Conservation (phyloP, 2,113 vertebrate species). For the Varanus komodoensis region DNA sequence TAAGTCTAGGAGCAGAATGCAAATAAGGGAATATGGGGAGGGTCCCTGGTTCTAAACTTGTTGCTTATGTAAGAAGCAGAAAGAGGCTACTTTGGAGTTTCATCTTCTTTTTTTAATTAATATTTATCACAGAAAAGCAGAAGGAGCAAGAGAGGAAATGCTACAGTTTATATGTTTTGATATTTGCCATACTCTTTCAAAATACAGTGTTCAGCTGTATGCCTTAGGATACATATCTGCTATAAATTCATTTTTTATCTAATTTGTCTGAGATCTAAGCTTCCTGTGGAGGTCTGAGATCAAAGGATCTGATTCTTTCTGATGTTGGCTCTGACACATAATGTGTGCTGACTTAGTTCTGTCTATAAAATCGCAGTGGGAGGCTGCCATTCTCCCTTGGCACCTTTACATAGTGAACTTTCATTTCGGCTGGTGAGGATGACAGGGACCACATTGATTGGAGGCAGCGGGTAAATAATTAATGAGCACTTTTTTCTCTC, state of each 20-base stretch:
- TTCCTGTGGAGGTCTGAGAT: constrained; percentile 96
- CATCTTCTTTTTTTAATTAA: constrained; percentile 72
- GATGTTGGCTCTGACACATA: constrained; percentile 94
- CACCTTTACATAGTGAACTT: constrained; percentile 83
- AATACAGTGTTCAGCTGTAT: constrained; percentile 77
- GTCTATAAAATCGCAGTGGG: constrained; percentile 89
- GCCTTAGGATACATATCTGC: constrained; percentile 87
- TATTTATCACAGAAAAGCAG: constrained; percentile 68
- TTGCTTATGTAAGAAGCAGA: constrained; percentile 65
- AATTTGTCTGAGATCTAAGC: constrained; percentile 98
- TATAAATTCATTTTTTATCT: constrained; percentile 99
- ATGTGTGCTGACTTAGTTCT: constrained; percentile 96
- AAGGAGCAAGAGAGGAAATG: constrained; percentile 69
- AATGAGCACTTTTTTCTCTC: constrained; percentile 66
- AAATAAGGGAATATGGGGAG: constrained; percentile 31
- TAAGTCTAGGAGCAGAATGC: constrained; percentile 29
- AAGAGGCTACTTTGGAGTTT: constrained; percentile 55
- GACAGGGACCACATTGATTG: constrained; percentile 79
- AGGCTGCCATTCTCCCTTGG: constrained; percentile 78
- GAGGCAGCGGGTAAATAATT: constrained; percentile 82
- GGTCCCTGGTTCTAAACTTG: constrained; percentile 33
- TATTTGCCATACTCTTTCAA: constrained; percentile 77
- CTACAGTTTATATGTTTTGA: constrained; percentile 79
- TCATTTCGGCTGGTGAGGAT: constrained; percentile 80
- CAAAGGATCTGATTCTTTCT: constrained; percentile 96